Conservation (phyloP, 2,113 vertebrate genomes). For the Amphilophus citrinellus region DNA sequence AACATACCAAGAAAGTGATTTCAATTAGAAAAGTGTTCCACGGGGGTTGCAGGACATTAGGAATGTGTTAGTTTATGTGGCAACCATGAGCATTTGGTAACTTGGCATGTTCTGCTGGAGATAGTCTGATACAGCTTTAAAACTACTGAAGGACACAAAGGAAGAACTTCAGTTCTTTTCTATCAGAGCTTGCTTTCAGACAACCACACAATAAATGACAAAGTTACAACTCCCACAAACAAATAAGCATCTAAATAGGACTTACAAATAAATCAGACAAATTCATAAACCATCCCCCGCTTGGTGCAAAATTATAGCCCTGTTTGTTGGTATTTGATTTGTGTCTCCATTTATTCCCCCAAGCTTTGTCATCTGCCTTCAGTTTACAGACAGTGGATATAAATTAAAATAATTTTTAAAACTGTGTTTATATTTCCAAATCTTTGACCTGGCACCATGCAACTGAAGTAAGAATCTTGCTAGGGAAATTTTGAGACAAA, state of each 20-base stretch:
- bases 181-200: not conserved
- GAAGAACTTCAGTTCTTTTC: not conserved
- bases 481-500: not conserved
- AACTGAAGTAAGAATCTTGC: conserved; percentile 3
- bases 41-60: not conserved
- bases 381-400: conserved; percentile 10
- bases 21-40: not conserved
- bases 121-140: not conserved
- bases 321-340: conserved; percentile 24
- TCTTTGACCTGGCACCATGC: not conserved
- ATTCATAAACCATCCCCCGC: conserved; percentile 1
- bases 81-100: not conserved
- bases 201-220: not conserved
- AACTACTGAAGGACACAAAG: not conserved
- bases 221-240: not conserved
- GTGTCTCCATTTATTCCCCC: conserved; percentile 9
- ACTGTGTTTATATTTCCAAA: not conserved
- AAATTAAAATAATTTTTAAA: not conserved
- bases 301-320: conserved; percentile 25
- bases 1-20: not conserved
- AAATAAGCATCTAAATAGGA: not conserved
- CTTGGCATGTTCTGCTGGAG: not conserved
- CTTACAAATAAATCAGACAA: conserved; percentile 36
- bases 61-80: not conserved
- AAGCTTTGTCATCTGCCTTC: not conserved